These are phyloP conservation scores for Haliclona indistincta DNA, from an alignment of 37 sponge, comb jelly and placozoan species.

Conservation along the genomic window DNA sequence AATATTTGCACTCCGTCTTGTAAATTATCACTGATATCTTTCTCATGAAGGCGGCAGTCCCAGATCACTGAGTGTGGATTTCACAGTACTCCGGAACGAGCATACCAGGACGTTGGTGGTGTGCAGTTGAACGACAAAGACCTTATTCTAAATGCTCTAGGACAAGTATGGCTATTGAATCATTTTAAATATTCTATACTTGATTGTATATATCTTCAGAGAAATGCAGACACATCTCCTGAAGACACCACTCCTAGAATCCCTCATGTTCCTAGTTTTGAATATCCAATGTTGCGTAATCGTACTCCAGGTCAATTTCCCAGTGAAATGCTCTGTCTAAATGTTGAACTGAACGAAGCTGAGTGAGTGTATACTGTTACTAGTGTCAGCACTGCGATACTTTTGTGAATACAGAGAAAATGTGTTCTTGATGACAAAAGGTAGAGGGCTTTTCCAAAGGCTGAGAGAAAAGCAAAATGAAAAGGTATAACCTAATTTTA, in stretches of 20 bases:
- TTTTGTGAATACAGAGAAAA: too few relatives aligned
- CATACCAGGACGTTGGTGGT: slow-evolving; percentile 49
- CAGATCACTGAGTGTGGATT: slow-evolving; percentile 53
- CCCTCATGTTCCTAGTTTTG: too few relatives aligned
- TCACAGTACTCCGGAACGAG: slow-evolving; percentile 22
- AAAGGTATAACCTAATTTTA: too few relatives aligned
- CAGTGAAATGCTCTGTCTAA: slow-evolving; percentile 15
- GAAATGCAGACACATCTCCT: too few relatives aligned
- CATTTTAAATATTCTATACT: neutral
- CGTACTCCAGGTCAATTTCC: slow-evolving; percentile 47
- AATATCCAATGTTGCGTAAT: neutral
- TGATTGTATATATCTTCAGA: neutral
- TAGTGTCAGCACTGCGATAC: too few relatives aligned
- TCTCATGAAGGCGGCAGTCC: slow-evolving; percentile 8
- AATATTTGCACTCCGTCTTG: too few relatives aligned
- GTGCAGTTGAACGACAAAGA: slow-evolving; percentile 45
- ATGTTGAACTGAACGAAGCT: slow-evolving; percentile 1
- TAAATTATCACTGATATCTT: too few relatives aligned
- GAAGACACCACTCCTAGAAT: too few relatives aligned
- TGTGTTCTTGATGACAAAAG: too few relatives aligned
- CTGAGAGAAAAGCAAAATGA: too few relatives aligned
- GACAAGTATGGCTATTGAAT: slow-evolving; percentile 24
- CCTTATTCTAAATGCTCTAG: slow-evolving; percentile 49
- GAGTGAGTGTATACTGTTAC: too few relatives aligned
- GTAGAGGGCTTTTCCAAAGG: too few relatives aligned